A percentile compares a stretch with the other conserved stretches of the same genome.
phyloP scores from a whole-genome alignment of 2,113 vertebrate species.

The Cranoglanis bouderius region DNA sequence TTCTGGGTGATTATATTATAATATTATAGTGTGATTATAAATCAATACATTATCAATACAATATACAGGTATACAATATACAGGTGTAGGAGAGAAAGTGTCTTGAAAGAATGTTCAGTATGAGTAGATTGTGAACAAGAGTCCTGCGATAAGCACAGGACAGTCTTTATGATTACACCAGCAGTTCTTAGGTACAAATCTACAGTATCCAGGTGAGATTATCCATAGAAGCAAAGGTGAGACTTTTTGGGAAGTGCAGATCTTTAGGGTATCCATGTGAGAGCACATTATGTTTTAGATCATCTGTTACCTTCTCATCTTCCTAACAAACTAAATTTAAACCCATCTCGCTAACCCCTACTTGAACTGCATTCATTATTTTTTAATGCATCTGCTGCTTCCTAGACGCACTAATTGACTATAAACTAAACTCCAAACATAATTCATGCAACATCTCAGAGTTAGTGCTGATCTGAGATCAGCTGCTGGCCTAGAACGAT shows the following conservation, averaged over 20 bases:
- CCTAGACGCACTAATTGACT: not conserved
- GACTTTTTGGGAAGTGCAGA: not conserved
- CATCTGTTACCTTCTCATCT: not conserved
- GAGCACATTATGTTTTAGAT: not conserved
- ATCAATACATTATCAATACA: too few relatives aligned
- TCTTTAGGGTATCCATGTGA: not conserved
- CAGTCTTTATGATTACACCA: not conserved
- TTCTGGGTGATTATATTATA: too few relatives aligned
- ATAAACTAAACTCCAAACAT: not conserved
- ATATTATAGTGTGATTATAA: not conserved
- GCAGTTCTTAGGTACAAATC: not conserved
- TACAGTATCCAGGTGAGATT: not conserved
- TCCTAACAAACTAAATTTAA: not conserved
- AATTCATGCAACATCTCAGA: not conserved
- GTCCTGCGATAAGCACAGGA: not conserved
- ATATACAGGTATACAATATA: not conserved
- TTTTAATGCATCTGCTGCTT: not conserved
- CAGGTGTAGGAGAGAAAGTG: not conserved
- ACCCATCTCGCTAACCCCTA: not conserved
- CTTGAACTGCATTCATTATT: conserved; percentile 10
- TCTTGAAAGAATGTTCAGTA: not conserved
- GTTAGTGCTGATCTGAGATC: conserved; percentile 7
- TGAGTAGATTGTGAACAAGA: not conserved
- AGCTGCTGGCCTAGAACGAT: not conserved
- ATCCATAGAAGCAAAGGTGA: not conserved